These are phyloP conservation scores for Trachelus iudaicus DNA, from an alignment of 2,888 invertebrate species.

Conservation along the genomic window DNA sequence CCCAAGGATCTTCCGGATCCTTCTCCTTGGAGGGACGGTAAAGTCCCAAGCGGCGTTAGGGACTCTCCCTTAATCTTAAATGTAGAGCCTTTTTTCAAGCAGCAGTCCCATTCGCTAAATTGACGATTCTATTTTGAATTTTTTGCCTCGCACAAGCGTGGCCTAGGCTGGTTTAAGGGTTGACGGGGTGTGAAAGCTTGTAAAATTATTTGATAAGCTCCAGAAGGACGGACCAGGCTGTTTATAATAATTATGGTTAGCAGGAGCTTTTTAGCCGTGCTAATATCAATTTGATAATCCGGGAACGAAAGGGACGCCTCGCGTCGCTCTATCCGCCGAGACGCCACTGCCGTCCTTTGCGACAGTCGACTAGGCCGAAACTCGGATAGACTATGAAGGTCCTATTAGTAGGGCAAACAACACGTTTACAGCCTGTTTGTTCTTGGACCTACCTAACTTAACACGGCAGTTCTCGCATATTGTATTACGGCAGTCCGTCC, in stretches of 20 bases:
- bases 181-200: too few relatives aligned
- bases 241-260: not conserved
- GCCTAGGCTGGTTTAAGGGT: not conserved
- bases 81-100: not conserved
- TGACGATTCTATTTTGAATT: not conserved
- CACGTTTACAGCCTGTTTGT: constrained; percentile 18
- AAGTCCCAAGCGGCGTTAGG: not conserved
- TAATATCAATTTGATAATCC: not conserved
- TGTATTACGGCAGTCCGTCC: not conserved
- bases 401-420: constrained; percentile 19
- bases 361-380: constrained; percentile 1
- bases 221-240: not conserved
- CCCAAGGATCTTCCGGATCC: not conserved
- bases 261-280: not conserved
- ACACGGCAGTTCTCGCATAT: constrained; percentile 4
- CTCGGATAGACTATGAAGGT: constrained; percentile 14
- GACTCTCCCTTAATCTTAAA: not conserved
- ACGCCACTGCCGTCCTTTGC: not conserved
- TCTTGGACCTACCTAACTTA: constrained; percentile 6
- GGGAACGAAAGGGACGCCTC: not conserved
- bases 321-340: not conserved
- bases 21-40: not conserved
- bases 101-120: not conserved
- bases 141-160: not conserved
- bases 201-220: too few relatives aligned